Base-by-base conservation (phyloP, 2,888 invertebrate genomes). In the Disparrhopalites patrizii region DNA sequence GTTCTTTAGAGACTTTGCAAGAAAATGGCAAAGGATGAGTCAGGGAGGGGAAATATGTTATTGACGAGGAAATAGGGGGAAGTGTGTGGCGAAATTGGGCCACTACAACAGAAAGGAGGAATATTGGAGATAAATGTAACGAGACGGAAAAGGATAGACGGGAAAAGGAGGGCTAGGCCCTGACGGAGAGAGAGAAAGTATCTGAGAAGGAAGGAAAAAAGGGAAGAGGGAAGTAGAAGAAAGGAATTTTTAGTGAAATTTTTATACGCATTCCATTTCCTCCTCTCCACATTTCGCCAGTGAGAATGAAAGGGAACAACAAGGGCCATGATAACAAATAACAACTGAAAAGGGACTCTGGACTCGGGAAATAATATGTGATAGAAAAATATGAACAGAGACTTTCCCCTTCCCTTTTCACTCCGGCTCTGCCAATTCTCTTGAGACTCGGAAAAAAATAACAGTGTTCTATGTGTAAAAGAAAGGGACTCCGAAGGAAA, bases 361-460 rank as follows among this genome's bases (percentile, higher is more conserved):
- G 52, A 52, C 52, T 30, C 31, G 28, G n/a, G 52, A 52, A 52
- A 52, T 52, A 52, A 52, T 52, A 52, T 31, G 52, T 52, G 52
- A 52, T 52, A 52, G 52, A 52, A 15, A 52, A 52, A n/a, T 18
- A n/a, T n/a, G n/a, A 36, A 8, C 13, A 8, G 36, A 36, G 36
- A 10, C 36, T 13, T 36, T 13, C 36, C 36, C 13, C 36, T 10
- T 10, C 36, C 13, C 13, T 36, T 36, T 36, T 36, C 36, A 36
- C 36, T 13, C 36, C 36, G 13, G 5, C 18, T 18, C 43, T 43
- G 4, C 43, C 20, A 43, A 18, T 43, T 43, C 43, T 20, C 20
- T 43, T 43, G 43, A 43, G 18, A 43, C 18, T 18, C 18, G 20
- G 43, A 43, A 20, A 43, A 13, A 43, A 20, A 13, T n/a, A 43